Evolutionary conservation across 1,140 invertebrate genomes (phyloP), one percentile per base, ranked within the genome.

Genomic region (Planococcus citri): DNA sequence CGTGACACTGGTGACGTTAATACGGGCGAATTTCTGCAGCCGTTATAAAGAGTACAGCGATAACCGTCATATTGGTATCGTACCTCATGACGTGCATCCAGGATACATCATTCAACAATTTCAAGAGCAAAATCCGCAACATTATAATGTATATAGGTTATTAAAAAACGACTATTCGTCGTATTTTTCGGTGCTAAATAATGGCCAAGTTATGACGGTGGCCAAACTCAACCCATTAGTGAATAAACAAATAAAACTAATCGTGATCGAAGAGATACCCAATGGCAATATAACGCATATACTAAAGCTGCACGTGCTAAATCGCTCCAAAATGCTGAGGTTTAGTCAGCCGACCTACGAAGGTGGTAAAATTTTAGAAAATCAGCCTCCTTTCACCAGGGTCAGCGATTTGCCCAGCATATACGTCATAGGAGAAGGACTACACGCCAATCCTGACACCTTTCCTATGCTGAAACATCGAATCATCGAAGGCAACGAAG

Each of bases 131-230:
- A 73, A 74, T 33, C 75, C 78, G 68, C 78, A 79, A 41, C 79
- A 81, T 70, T 78, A 82, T 72, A 82, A 83, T 27, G 82, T 83
- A 37, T 90, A 86, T 76, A 84, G 82, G 21, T 79, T 91, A 14
- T 76, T 91, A 73, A 87, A 91, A 72, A 89, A 85, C 22, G 88
- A 86, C 60, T 90, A 85, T 77, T 88, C 88, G 12, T 84, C 88
- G 68, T 93, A 87, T 76, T 95, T 95, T 76, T 88, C 91, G 0
- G 85, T 94, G 29, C 82, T 95, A n/a, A 85, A 88, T 68, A 88
- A 92, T 78, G 92, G 92, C 24, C 83, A 93, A 58, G 85, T 95
- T 9, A 94, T 94, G 91, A 94, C 91, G 20, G 93, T 91, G 1
- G 85, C 88, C 1, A 90, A 92, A 73, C 80, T 94, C 3, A 84